Evolutionary conservation across 2,888 invertebrate genomes (phyloP).

Genomic region (Eupsilia transversa): DNA sequence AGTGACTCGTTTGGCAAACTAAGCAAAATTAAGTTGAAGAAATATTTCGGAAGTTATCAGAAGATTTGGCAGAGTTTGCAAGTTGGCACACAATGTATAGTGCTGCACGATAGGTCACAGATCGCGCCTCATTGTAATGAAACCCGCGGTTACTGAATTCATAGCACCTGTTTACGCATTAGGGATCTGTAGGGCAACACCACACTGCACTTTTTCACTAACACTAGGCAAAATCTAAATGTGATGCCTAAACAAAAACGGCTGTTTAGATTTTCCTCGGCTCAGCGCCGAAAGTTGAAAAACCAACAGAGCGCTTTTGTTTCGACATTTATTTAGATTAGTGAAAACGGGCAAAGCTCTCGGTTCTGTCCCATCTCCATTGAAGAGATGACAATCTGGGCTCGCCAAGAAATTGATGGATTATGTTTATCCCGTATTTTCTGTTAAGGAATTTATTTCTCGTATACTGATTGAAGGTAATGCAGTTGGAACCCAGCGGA

Average conservation of each 20-base stretch:
- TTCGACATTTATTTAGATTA: too few relatives aligned
- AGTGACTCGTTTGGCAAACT: constrained; percentile 36
- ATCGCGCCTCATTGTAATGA: constrained; percentile 16
- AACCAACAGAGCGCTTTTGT: background rate
- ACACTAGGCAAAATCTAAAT: background rate
- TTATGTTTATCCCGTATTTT: background rate
- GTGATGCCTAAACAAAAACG: background rate
- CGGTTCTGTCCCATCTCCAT: background rate
- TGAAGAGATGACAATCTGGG: background rate
- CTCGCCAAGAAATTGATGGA: background rate
- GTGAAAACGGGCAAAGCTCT: constrained; percentile 1
- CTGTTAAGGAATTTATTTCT: background rate
- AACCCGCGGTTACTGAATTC: constrained; percentile 1
- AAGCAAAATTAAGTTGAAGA: constrained; percentile 37
- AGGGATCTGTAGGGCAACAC: background rate
- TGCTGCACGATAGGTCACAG: constrained; percentile 25
- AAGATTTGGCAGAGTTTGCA: constrained; percentile 49
- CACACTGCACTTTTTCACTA: background rate
- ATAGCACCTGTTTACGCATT: background rate
- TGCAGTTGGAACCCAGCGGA: background rate
- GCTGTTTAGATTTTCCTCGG: background rate
- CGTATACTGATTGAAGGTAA: background rate
- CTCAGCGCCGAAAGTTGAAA: background rate
- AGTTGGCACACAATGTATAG: constrained; percentile 36
- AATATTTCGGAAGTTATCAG: constrained; percentile 39